These are phyloP conservation scores for Chymomyza amoena DNA, from an alignment of 2,888 invertebrate genomes.

Conservation along the genomic window DNA sequence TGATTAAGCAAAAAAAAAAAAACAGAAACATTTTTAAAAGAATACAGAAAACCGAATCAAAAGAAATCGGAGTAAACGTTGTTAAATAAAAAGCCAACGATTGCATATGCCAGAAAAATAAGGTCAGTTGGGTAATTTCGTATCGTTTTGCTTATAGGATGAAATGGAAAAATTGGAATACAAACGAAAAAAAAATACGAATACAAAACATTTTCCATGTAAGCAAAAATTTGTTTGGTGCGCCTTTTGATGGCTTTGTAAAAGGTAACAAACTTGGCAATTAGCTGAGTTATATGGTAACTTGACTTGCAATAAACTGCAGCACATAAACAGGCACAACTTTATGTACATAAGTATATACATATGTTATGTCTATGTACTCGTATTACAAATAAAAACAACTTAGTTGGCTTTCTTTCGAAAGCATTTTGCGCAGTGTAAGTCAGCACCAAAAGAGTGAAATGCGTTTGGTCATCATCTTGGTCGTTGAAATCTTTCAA, in stretches of 20 bases:
- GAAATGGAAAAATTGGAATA: background rate
- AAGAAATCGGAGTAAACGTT: background rate
- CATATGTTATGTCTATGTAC: too few species aligned
- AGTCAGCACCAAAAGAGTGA: constrained; percentile 13
- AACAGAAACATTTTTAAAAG: background rate
- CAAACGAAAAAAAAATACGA: background rate
- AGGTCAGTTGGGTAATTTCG: constrained; percentile 67
- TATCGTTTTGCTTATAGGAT: background rate
- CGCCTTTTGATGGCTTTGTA: background rate
- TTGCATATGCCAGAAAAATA: constrained; percentile 48
- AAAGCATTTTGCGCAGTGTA: constrained; percentile 36
- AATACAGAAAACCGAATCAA: constrained; percentile 27
- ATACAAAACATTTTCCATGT: background rate
- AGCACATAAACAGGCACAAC: background rate
- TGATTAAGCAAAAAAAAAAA: constrained; percentile 26
- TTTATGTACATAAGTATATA: background rate
- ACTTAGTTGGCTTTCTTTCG: constrained; percentile 53
- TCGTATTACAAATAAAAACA: too few species aligned
- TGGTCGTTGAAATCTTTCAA: background rate
- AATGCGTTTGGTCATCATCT: constrained; percentile 1
- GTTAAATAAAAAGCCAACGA: constrained; percentile 4
- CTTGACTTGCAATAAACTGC: background rate
- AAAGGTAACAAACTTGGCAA: background rate
- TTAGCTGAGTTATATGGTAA: background rate
- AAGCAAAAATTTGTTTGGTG: background rate